Evolutionary conservation across 1,140 invertebrate genomes (phyloP).

Genomic region (Diorhabda elongata): DNA sequence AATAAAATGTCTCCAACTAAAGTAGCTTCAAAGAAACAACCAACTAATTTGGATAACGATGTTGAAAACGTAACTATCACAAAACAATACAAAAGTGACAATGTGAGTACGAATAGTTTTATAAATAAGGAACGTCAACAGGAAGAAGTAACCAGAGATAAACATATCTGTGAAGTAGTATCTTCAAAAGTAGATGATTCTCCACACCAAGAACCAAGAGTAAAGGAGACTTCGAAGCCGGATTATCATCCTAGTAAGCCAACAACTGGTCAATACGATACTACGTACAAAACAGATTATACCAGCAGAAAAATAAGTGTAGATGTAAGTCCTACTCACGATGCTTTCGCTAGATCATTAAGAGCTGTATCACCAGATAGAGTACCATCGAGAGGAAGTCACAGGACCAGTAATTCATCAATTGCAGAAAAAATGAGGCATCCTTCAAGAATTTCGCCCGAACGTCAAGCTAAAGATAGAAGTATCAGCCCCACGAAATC

Average conservation of each 20-base stretch:
- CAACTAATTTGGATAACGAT: too few species aligned
- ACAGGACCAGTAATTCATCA: slow-evolving; percentile 49
- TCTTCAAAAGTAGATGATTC: slow-evolving; percentile 27
- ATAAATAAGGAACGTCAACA: slow-evolving; percentile 28
- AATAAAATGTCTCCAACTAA: background rate
- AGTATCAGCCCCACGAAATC: slow-evolving; percentile 34
- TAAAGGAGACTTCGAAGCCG: slow-evolving; percentile 32
- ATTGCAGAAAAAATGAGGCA: slow-evolving; percentile 51
- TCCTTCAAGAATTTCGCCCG: slow-evolving; percentile 37
- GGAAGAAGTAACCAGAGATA: slow-evolving; percentile 22
- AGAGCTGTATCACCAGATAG: slow-evolving; percentile 56
- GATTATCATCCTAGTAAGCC: slow-evolving; percentile 41
- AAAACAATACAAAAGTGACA: background rate
- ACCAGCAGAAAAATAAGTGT: slow-evolving; percentile 56
- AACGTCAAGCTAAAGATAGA: slow-evolving; percentile 29
- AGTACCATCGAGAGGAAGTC: slow-evolving; percentile 41
- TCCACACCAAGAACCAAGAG: slow-evolving; percentile 17
- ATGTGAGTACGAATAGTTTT: slow-evolving; percentile 22
- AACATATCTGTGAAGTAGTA: background rate
- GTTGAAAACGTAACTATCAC: background rate
- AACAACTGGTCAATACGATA: slow-evolving; percentile 53
- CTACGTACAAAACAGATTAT: slow-evolving; percentile 57
- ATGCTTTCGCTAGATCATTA: slow-evolving; percentile 66
- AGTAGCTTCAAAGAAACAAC: background rate
- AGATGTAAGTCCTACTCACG: slow-evolving; percentile 63